Base-by-base conservation (phyloP, 2,113 vertebrate species). In the Hipposideros armiger region DNA sequence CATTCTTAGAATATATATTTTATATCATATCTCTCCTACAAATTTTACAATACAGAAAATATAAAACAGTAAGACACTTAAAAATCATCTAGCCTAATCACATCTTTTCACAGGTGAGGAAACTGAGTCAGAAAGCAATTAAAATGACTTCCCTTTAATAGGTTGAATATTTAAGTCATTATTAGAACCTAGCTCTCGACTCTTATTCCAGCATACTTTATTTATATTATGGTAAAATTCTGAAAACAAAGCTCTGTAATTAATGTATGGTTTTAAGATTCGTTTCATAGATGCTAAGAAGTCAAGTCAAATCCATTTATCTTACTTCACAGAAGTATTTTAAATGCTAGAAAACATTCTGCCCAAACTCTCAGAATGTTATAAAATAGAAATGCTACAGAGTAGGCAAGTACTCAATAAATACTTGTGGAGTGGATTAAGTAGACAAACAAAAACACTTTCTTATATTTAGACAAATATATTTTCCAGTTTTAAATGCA, bases 301-400 rank as follows among this genome's bases (percentile, higher is more conserved):
- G 69, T 60, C 28, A 94, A 66, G 30, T 62, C 76, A 88, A 95
- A 84, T 73, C 19, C 70, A 78, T 56, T 87, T 78, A 90, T n/a
- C 47, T 67, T 64, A 66, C 45, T 83, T 85, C 83, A 67, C 50
- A 91, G 30, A 60, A 73, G 50, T 84, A 78, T 28, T 76, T 66
- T 52, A 83, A 93, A 91, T 45, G 30, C 47, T 45, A 97, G 40
- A 70, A 91, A 84, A 93, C 47, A 87, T 69, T 90, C 69, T 87
- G 22, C 56, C 30, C 24, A 58, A 92, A 92, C 17, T 64, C 80
- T 15, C 45, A 76, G 15, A 70, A 69, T 3, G 42, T 52, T n/a
- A 73, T 32, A 11, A 30, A 84, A 36, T 10, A 78, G 56, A 87
- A 87, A 88, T 54, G 8, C 28, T 45, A 54, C 69, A 50, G 32